These are phyloP conservation scores for Arctocebus calabarensis DNA, from an alignment of 2,797 vertebrate genomes.

Conservation along the genomic window DNA sequence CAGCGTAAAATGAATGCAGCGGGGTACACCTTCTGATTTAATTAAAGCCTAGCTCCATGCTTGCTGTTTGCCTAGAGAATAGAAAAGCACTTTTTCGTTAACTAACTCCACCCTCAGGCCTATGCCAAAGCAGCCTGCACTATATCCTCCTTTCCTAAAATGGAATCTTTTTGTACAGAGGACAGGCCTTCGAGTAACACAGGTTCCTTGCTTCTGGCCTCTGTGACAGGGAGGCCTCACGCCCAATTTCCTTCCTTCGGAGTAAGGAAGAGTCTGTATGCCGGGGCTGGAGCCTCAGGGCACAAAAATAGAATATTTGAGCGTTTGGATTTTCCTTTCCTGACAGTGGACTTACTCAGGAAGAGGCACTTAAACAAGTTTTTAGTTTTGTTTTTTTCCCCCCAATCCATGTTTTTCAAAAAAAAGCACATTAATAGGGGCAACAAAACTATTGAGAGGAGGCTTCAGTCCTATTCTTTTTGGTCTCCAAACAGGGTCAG, in stretches of 20 bases:
- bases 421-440: neutral
- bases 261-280: slow-evolving; percentile 71
- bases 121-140: neutral
- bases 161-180: neutral
- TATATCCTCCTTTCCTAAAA: slow-evolving; percentile 46
- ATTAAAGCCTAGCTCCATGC: slow-evolving; percentile 19
- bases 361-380: slow-evolving; percentile 77
- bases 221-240: neutral
- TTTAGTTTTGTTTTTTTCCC: neutral
- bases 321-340: slow-evolving; percentile 80
- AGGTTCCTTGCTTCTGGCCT: neutral
- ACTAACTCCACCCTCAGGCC: neutral
- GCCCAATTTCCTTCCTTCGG: slow-evolving; percentile 70
- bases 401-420: slow-evolving; percentile 56
- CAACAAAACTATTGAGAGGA: slow-evolving; percentile 31
- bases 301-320: slow-evolving; percentile 80
- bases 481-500: neutral
- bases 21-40: slow-evolving; percentile 32
- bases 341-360: slow-evolving; percentile 77
- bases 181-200: neutral
- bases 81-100: neutral
- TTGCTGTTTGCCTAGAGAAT: slow-evolving; percentile 41
- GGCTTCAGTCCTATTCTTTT: neutral
- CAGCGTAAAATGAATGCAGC: neutral
- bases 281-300: slow-evolving; percentile 66